These are phyloP conservation scores for Aplidium turbinatum DNA, from an alignment of 23 tunicate genomes.

Conservation along the genomic window DNA sequence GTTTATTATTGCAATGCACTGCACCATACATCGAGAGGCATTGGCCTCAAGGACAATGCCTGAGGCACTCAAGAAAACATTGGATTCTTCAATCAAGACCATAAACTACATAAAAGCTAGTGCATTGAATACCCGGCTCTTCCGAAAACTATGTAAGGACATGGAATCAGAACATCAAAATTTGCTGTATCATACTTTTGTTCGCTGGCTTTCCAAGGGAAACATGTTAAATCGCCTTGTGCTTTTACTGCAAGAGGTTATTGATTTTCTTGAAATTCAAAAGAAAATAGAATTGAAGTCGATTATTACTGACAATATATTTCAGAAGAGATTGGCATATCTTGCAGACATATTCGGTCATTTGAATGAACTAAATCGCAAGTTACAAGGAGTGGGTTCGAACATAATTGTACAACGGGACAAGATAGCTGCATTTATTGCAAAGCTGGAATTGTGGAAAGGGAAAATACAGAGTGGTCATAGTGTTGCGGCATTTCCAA, in stretches of 20 bases:
- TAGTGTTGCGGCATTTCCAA: constrained; percentile 30
- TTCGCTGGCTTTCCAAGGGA: constrained; percentile 43
- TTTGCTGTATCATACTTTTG: constrained; percentile 34
- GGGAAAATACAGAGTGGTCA: constrained; percentile 31
- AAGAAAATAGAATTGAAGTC: constrained; percentile 30
- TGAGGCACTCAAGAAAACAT: constrained; percentile 6
- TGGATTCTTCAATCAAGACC: constrained; percentile 20
- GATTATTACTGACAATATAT: constrained; percentile 28
- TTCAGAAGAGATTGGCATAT: constrained; percentile 50
- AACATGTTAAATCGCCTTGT: constrained; percentile 33
- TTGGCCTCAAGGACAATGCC: constrained; percentile 18
- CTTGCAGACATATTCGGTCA: constrained; percentile 42
- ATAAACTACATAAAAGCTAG: constrained; percentile 30
- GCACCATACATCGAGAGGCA: constrained; percentile 26
- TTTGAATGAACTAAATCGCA: constrained; percentile 51
- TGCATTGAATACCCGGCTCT: neutral
- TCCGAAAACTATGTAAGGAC: constrained; percentile 32
- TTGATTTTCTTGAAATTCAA: constrained; percentile 37
- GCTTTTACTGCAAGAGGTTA: constrained; percentile 21
- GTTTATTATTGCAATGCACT: constrained; percentile 21
- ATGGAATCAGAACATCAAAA: constrained; percentile 15
- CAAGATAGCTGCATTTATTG: constrained; percentile 20
- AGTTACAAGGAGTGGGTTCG: constrained; percentile 43
- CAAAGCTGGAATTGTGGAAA: constrained; percentile 28
- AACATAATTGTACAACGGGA: constrained; percentile 26